phyloP scores from a whole-genome alignment of 2,113 vertebrate genomes.

The Etheostoma cragini region DNA sequence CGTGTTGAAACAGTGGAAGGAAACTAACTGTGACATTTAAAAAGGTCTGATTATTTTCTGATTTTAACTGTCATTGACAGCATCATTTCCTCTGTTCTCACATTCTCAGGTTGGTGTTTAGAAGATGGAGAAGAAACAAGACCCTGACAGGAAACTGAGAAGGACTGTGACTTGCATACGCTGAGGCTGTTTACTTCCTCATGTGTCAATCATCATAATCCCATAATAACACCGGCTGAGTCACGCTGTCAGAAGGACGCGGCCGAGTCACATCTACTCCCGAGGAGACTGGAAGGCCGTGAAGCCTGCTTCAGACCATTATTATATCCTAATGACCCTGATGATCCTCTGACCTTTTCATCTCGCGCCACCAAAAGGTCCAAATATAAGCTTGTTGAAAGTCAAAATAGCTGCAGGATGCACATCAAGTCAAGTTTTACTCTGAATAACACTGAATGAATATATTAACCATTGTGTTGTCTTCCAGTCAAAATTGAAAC shows the following conservation, averaged over 20 bases:
- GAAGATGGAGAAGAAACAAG: background rate
- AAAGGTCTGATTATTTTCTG: background rate
- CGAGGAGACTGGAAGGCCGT: background rate
- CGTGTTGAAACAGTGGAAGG: background rate
- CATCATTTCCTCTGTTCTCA: background rate
- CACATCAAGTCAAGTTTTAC: background rate
- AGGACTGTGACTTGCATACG: background rate
- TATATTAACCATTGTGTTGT: background rate
- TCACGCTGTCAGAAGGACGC: conserved; percentile 15
- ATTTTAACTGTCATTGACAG: background rate
- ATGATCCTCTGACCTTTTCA: background rate
- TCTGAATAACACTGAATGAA: conserved; percentile 17
- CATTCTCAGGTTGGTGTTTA: conserved; percentile 20
- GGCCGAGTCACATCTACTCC: background rate
- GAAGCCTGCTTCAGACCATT: background rate
- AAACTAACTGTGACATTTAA: conserved; percentile 9
- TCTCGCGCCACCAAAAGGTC: background rate
- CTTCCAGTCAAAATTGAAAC: no score
- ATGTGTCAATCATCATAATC: conserved; percentile 48
- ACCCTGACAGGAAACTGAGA: background rate
- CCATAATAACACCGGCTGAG: conserved; percentile 38
- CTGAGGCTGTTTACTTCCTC: conserved; percentile 16
- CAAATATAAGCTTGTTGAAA: background rate
- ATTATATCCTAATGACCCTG: background rate
- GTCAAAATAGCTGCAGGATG: background rate